Conservation (phyloP, 2,797 vertebrate genomes). For the Hypotaenidia okinawae region DNA sequence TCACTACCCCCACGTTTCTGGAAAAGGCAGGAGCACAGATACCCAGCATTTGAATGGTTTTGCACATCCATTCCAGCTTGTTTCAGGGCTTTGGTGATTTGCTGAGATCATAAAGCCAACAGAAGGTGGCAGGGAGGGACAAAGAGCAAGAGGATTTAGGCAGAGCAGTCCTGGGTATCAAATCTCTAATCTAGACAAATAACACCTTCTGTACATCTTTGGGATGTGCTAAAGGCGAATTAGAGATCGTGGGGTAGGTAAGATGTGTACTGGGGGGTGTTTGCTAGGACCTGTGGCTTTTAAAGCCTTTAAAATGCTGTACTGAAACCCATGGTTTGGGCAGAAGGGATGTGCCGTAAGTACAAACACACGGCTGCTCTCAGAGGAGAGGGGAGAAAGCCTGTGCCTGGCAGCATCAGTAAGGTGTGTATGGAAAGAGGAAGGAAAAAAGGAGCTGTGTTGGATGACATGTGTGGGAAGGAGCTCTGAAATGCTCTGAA, state of each 20-base stretch:
- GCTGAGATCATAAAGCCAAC: background rate
- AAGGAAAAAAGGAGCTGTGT: no score
- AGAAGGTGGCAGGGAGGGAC: background rate
- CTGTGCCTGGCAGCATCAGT: background rate
- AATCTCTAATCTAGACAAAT: background rate
- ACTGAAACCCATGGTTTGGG: background rate
- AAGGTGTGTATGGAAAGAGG: background rate
- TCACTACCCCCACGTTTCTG: background rate
- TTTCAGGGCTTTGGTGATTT: background rate
- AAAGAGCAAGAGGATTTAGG: background rate
- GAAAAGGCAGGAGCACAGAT: background rate
- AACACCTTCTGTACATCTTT: background rate
- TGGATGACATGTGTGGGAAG: background rate
- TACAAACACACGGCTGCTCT: background rate
- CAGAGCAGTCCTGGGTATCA: background rate
- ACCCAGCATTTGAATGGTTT: background rate
- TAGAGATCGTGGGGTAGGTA: background rate
- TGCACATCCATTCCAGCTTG: background rate
- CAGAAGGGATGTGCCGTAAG: background rate
- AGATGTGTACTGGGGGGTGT: background rate
- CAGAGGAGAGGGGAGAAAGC: background rate
- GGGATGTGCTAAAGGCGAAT: background rate
- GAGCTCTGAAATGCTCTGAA: background rate
- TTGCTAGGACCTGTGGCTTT: background rate
- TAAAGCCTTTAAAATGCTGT: background rate